Base-by-base conservation (phyloP, 2,113 vertebrate genomes). In the Gopherus evgoodei region DNA sequence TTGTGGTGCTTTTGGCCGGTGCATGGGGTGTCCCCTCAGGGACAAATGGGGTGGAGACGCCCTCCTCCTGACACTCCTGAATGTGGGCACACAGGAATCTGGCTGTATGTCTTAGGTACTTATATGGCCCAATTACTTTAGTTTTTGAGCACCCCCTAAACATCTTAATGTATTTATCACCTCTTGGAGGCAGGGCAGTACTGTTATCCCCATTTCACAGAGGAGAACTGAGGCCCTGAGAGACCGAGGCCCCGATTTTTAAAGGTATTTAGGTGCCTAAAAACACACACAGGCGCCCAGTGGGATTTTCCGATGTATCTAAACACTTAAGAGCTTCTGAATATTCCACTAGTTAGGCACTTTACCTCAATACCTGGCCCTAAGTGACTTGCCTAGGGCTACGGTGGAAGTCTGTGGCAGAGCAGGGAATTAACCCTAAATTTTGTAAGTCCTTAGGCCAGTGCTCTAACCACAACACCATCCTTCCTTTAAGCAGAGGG, bases 371-470 rank as follows among this genome's bases (percentile, higher is more conserved):
- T 16, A 29, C 27, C n/a, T 72, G 65, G 65, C n/a, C n/a, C 16
- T 38, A 38, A n/a, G 50, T 31, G 44, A 3, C 31, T 24, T 79
- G 50, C 3, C 56, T 25, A 31, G n/a, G 38, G 38, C 57, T 25
- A 13, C n/a, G 1, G 47, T n/a, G 78, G 25, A 88, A 35, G 22
- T 24, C 47, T 1, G 1, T 25, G 22, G 4, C 0, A 0, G 12
- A 54, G 16, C 49, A 31, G 53, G 78, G 24, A 22, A 35, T 0
- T 19, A 69, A 92, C 6, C 14, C n/a, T 78, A 84, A 1, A 27
- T 83, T 35, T 90, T 25, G 21, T 52, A 79, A 0, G 65, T 59
- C 25, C 31, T 17, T 10, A 4, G 5, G 11, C 24, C 27, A 69
- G 59, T 44, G 47, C 29, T 47, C 52, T 42, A 54, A 54, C 42